Conservation (phyloP, 2,888 invertebrate species). For the Oligia strigilis region DNA sequence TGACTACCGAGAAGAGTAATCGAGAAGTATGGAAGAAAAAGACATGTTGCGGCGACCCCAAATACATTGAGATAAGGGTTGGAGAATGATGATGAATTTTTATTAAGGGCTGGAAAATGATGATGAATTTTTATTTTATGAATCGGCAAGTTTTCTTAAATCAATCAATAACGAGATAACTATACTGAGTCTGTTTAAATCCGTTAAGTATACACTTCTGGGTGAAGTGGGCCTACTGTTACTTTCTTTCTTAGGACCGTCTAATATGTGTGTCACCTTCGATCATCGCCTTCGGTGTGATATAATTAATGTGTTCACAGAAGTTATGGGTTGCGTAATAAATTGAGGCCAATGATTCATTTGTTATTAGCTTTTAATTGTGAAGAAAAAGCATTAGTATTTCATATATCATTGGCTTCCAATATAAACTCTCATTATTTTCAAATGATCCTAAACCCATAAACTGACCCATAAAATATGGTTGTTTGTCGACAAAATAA, state of each 20-base stretch:
- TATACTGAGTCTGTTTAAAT: neutral
- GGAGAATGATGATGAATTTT: too few species aligned
- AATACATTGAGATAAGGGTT: too few species aligned
- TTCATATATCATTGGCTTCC: neutral
- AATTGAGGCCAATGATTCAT: slow-evolving; percentile 7
- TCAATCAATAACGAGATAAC: neutral
- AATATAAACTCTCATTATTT: slow-evolving; percentile 15
- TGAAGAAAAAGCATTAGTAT: neutral
- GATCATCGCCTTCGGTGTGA: slow-evolving; percentile 24
- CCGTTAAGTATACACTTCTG: neutral
- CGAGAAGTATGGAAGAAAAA: too few species aligned
- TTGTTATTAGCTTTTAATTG: neutral
- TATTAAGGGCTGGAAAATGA: too few species aligned
- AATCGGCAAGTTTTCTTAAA: too few species aligned
- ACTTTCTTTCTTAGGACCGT: neutral
- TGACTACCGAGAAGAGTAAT: too few species aligned
- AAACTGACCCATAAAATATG: slow-evolving; percentile 45
- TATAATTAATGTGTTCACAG: slow-evolving; percentile 33
- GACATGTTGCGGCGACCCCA: too few species aligned
- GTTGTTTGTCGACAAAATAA: slow-evolving; percentile 45
- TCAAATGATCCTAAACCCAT: slow-evolving; percentile 21
- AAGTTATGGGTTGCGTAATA: slow-evolving; percentile 1
- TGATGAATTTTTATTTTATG: too few species aligned
- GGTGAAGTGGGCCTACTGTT: slow-evolving; percentile 12
- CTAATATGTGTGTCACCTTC: slow-evolving; percentile 50